These are phyloP conservation scores for Brachionus plicatilis DNA, from an alignment of 1,140 invertebrate genomes.

Conservation along the genomic window DNA sequence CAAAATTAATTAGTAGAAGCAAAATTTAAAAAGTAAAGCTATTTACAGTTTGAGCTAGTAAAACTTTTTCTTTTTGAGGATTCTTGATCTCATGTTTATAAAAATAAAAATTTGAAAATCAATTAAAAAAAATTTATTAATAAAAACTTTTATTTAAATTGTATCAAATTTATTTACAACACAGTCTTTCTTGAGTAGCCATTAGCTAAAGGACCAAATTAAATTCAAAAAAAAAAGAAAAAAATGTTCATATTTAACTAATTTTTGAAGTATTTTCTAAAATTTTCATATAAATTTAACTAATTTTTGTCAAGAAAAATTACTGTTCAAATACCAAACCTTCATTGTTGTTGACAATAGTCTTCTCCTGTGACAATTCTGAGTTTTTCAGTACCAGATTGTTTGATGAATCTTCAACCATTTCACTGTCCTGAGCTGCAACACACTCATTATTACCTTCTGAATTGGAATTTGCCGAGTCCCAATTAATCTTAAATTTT, in stretches of 20 bases:
- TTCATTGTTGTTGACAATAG: conserved; percentile 1
- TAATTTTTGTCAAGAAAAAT: not conserved
- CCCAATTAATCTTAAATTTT: conserved; percentile 40
- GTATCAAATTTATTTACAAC: conserved; percentile 28
- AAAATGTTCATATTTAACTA: not conserved
- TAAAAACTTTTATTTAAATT: conserved; percentile 25
- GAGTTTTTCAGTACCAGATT: not conserved
- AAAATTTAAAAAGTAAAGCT: not conserved
- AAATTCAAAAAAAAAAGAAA: not conserved
- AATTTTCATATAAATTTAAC: conserved; percentile 14
- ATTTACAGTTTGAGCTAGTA: too few relatives aligned
- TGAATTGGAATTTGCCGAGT: not conserved
- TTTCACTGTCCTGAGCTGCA: conserved; percentile 14
- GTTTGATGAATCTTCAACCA: conserved; percentile 4
- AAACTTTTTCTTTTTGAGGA: too few relatives aligned
- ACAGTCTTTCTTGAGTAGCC: conserved; percentile 1
- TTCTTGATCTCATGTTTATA: too few relatives aligned
- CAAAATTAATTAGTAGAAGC: not conserved
- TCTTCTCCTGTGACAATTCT: not conserved
- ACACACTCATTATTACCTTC: not conserved
- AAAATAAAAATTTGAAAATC: too few relatives aligned
- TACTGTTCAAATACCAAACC: conserved; percentile 37
- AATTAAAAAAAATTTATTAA: not conserved
- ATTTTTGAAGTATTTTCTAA: not conserved
- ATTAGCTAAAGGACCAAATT: conserved; percentile 12